phyloP scores from a whole-genome alignment of 2,888 invertebrate genomes.

The Synanthedon vespiformis region DNA sequence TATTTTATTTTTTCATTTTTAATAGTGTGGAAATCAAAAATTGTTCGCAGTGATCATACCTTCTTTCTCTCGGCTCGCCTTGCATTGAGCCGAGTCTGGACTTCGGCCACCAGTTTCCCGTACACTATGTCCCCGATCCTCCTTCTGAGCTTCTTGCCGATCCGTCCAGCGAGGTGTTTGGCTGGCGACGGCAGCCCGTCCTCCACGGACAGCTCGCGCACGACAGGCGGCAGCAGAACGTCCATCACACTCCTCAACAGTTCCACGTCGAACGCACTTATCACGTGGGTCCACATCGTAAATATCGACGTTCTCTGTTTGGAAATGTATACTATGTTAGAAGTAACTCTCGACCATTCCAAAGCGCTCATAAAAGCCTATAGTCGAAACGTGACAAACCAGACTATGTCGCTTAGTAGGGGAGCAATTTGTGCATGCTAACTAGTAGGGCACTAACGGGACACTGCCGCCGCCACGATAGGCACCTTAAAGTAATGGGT shows the following conservation, averaged over 20 bases:
- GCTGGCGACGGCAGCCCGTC: conserved; percentile 73
- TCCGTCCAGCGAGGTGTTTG: conserved; percentile 78
- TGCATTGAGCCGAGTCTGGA: conserved; percentile 77
- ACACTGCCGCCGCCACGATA: no score
- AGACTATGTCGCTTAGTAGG: no score
- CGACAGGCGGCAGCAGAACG: conserved; percentile 79
- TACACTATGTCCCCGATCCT: conserved; percentile 83
- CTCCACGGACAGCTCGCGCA: conserved; percentile 83
- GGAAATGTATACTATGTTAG: no score
- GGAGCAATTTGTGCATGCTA: no score
- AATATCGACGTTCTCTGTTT: conserved; percentile 81
- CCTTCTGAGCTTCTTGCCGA: conserved; percentile 80
- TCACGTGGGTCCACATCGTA: conserved; percentile 84
- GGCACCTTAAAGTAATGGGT: no score
- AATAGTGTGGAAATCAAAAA: no score
- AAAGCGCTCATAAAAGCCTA: no score
- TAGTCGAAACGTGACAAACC: no score
- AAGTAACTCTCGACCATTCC: no score
- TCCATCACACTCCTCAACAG: conserved; percentile 72
- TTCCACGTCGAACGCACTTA: conserved; percentile 72
- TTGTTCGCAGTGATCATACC: conserved; percentile 19
- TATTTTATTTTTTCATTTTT: no score
- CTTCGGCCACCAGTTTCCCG: conserved; percentile 74
- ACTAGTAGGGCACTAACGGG: no score
- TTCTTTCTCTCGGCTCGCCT: conserved; percentile 83